Evolutionary conservation across 2,797 vertebrate genomes (phyloP), one percentile per base, ranked within the genome.

Genomic region (Sebastes hubbsi): DNA sequence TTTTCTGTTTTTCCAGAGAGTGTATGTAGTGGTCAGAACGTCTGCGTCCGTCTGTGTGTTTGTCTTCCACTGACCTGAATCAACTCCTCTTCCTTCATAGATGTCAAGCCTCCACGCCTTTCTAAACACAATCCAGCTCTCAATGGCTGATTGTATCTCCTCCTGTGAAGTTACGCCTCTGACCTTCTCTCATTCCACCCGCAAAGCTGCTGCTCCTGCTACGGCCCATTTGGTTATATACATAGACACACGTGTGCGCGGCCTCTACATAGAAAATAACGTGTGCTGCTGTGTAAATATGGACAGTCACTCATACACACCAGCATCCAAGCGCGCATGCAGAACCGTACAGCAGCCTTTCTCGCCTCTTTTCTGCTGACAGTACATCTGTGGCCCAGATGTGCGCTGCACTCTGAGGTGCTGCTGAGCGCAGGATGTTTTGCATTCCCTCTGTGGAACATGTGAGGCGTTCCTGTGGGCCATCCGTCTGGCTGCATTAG

Each of bases 341-440:
- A 72, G 85, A 84, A 83, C 80, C 25, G 38, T 62, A 32, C 72
- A 65, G 77, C 79, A 66, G 77, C 82, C 49, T 46, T 38, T 77
- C 49, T 65, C 5, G 20, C 14, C 65, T 54, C 20, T 29, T 58
- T 70, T 61, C 84, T 77, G 79, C 85, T 77, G 81, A 82, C 13
- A 12, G 20, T 7, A 86, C 92, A 94, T 91, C 89, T 93, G 93
- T 29, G 2, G 69, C 62, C 87, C 94, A 94, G 92, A 94, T 94
- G 93, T 91, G 86, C 60, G 27, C 60, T 11, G 81, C 8, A 27
- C 71, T 86, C 63, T 12, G 89, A 89, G 78, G 83, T 88, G 91
- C 85, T 77, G 85, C 88, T 68, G 87, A 79, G 75, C 25, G 24
- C 89, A 91, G 93, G 91, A 94, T 94, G 92, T 93, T 93, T 93